phyloP scores from a whole-genome alignment of 2,113 vertebrate genomes.

The Mungos mungo region DNA sequence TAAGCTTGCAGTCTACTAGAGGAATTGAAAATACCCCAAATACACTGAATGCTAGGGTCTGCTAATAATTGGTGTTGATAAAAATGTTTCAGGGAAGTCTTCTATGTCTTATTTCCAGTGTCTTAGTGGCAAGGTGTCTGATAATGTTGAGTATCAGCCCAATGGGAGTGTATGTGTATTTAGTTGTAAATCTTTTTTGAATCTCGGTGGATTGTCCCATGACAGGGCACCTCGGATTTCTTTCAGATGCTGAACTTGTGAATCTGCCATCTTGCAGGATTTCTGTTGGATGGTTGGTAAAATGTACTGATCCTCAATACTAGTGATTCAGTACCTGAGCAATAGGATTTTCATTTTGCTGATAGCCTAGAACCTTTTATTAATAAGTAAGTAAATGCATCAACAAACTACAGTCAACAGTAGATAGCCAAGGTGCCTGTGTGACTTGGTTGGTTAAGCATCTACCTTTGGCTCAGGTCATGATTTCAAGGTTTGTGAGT shows the following conservation, averaged over 20 bases:
- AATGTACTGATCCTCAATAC: neutral
- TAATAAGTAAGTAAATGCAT: neutral
- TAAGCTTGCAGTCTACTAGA: neutral
- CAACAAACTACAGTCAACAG: neutral
- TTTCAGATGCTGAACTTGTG: neutral
- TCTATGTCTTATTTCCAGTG: neutral
- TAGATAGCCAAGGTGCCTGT: neutral
- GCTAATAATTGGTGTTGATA: neutral
- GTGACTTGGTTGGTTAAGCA: too few relatives aligned
- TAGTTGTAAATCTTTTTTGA: neutral
- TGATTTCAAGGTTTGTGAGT: too few relatives aligned
- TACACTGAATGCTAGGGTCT: neutral
- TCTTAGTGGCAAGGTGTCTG: neutral
- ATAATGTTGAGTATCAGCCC: neutral
- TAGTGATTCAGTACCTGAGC: neutral
- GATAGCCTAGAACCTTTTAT: neutral
- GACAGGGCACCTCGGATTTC: neutral
- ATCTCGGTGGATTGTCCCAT: neutral
- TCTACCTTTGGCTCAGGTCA: too few relatives aligned
- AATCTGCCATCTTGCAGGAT: neutral
- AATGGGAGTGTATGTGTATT: neutral
- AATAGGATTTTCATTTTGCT: conserved; percentile 20
- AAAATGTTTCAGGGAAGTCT: neutral
- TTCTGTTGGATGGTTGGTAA: neutral
- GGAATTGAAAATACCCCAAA: neutral